A percentile compares a stretch with the other conserved stretches of the same genome.
Conservation (phyloP, 2,888 invertebrate genomes). For the Drosophila kanekoi region DNA sequence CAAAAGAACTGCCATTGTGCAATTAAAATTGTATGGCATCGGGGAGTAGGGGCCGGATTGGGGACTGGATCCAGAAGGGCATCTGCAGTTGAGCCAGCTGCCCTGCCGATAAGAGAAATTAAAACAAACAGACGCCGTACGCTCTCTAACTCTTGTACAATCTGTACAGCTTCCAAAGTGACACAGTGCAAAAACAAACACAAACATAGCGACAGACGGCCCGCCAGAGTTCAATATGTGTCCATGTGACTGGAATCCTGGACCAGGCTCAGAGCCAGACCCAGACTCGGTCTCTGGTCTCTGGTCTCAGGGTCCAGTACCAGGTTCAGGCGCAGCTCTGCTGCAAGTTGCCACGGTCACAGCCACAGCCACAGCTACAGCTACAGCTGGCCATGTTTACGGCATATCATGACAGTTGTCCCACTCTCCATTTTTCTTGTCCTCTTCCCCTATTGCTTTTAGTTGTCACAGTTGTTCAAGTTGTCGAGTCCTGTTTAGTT, state of each 20-base stretch:
- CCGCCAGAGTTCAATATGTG: conserved; percentile 63
- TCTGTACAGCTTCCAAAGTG: conserved; percentile 77
- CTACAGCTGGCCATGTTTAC: conserved; percentile 74
- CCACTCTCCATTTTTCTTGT: conserved; percentile 10
- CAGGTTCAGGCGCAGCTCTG: conserved; percentile 4
- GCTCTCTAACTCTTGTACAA: conserved; percentile 59
- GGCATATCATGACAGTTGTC: conserved; percentile 75
- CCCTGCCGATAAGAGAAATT: conserved; percentile 77
- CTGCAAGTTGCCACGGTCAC: conserved; percentile 22
- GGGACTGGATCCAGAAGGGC: conserved; percentile 13
- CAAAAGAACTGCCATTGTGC: conserved; percentile 78
- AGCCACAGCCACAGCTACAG: conserved; percentile 34
- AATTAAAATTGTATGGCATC: conserved; percentile 79
- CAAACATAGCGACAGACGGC: conserved; percentile 1
- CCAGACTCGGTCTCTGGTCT: conserved; percentile 19
- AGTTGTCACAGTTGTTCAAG: conserved; percentile 79
- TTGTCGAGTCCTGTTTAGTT: conserved; percentile 72
- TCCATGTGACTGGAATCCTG: conserved; percentile 43
- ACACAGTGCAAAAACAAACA: conserved; percentile 55
- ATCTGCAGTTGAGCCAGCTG: conserved; percentile 53
- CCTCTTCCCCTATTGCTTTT: conserved; percentile 60
- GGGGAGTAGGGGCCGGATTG: conserved; percentile 54
- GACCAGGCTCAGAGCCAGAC: conserved; percentile 19
- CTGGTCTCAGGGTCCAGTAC: conserved; percentile 9
- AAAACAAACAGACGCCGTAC: conserved; percentile 70